phyloP scores from a whole-genome alignment of 2,797 vertebrate species.

The Liparis tanakae region DNA sequence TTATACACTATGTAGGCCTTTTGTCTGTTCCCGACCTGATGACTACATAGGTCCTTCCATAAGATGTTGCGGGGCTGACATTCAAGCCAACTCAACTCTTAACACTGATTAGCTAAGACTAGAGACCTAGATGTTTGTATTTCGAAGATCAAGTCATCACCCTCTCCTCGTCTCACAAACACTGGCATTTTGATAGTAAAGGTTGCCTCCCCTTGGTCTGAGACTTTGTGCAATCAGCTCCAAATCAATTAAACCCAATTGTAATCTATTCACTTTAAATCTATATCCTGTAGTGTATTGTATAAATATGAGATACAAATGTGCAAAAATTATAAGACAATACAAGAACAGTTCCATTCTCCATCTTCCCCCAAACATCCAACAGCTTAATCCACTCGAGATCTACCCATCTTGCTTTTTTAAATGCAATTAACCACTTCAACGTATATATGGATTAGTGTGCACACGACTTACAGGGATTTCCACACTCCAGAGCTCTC shows the following conservation, averaged over 20 bases:
- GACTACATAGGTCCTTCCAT: too few relatives aligned
- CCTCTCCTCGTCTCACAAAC: too few relatives aligned
- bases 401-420: background rate
- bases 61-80: too few relatives aligned
- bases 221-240: too few relatives aligned
- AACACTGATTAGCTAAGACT: too few relatives aligned
- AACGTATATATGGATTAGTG: background rate
- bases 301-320: background rate
- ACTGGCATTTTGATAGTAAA: too few relatives aligned
- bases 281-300: background rate
- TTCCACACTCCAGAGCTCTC: constrained; percentile 95
- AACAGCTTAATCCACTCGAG: background rate
- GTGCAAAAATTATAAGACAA: background rate
- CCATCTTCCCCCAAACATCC: background rate
- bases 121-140: too few relatives aligned
- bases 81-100: too few relatives aligned
- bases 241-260: background rate
- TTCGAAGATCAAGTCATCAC: too few relatives aligned
- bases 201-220: too few relatives aligned
- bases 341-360: background rate
- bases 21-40: too few relatives aligned
- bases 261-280: background rate
- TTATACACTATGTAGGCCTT: too few relatives aligned
- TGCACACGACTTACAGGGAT: constrained; percentile 86
- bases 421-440: background rate